A percentile compares a stretch with the other conserved stretches of the same genome.
Evolutionary conservation across 1,140 invertebrate genomes (phyloP).

Genomic region (Elymnias hypermnestra): DNA sequence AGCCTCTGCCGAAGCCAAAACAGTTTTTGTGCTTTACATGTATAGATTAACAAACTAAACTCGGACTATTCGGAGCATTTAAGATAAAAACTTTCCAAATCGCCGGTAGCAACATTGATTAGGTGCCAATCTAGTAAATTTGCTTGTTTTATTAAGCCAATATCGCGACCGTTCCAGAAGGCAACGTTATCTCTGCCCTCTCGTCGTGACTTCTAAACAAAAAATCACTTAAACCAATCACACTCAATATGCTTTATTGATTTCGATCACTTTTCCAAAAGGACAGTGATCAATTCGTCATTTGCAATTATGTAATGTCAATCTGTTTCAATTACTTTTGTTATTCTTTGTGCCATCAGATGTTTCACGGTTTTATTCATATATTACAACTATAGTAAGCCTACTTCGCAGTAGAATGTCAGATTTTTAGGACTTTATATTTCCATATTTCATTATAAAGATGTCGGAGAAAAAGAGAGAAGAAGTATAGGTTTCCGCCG

Average conservation of each 20-base stretch:
- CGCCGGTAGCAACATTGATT: neutral
- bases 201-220: slow-evolving; percentile 21
- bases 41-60: no score
- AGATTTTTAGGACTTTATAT: no score
- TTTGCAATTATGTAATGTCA: slow-evolving; percentile 70
- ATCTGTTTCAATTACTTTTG: slow-evolving; percentile 47
- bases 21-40: no score
- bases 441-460: no score
- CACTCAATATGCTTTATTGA: slow-evolving; percentile 41
- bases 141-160: neutral
- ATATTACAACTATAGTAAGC: no score
- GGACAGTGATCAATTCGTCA: slow-evolving; percentile 65
- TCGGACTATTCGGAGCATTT: neutral
- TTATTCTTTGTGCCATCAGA: slow-evolving; percentile 15
- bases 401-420: no score
- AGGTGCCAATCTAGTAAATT: neutral
- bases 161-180: slow-evolving; percentile 16
- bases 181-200: slow-evolving; percentile 34
- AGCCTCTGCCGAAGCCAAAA: no score
- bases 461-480: no score
- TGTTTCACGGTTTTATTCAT: no score
- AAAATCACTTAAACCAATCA: slow-evolving; percentile 57
- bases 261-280: slow-evolving; percentile 38
- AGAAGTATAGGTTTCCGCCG: no score
- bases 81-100: no score